Evolutionary conservation across 2,888 invertebrate genomes (phyloP).

Genomic region (Hoplodrina ambigua): DNA sequence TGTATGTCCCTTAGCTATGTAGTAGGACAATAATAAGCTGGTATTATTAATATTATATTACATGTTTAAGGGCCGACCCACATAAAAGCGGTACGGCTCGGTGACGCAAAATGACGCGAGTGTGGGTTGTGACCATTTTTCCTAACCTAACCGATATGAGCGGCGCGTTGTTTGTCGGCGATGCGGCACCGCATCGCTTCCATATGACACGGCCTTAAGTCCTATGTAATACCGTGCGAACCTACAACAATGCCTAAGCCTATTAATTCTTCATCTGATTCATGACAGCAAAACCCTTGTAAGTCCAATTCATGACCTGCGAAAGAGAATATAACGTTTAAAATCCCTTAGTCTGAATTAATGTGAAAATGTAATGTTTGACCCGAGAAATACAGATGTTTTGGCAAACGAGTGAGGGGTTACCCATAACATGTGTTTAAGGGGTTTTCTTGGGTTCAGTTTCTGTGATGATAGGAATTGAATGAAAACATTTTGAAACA

Average conservation of each 20-base stretch:
- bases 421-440: constrained; percentile 13
- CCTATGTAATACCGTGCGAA: too few species aligned
- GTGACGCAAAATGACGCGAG: too few species aligned
- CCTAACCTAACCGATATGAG: too few species aligned
- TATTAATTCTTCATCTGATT: constrained; percentile 78
- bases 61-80: too few species aligned
- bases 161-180: too few species aligned
- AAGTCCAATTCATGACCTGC: constrained; percentile 83
- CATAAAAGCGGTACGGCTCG: too few species aligned
- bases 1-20: too few species aligned
- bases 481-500: constrained; percentile 28
- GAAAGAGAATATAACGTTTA: constrained; percentile 57
- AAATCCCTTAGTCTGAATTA: constrained; percentile 37
- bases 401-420: constrained; percentile 29
- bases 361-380: constrained; percentile 24
- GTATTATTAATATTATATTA: too few species aligned
- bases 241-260: not conserved
- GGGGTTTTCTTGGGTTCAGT: constrained; percentile 23
- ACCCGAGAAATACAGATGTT: constrained; percentile 33
- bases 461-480: constrained; percentile 4
- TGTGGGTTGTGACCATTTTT: too few species aligned
- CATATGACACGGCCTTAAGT: too few species aligned
- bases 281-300: constrained; percentile 80
- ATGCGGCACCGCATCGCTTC: too few species aligned
- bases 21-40: too few species aligned